Evolutionary conservation across 1,140 invertebrate genomes (phyloP), one percentile per base, ranked within the genome.

Genomic region (Drosophila arawakana): DNA sequence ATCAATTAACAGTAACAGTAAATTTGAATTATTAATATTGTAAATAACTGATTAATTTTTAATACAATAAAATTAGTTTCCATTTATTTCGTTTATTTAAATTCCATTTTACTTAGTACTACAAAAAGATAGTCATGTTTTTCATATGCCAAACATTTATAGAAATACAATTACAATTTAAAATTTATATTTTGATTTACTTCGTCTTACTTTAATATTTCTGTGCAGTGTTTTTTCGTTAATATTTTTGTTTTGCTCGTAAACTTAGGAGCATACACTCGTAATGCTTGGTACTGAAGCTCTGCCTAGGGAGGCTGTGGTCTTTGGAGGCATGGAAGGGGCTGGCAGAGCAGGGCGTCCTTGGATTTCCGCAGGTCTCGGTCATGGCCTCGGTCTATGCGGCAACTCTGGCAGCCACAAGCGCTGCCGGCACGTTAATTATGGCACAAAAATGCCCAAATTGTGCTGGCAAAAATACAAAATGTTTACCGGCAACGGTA

Each of bases 371-470:
- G 25, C 55, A 8, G 55, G 57, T 41, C 47, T 39, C 47, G 21
- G 35, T 8, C 46, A 10, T n/a, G 30, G 46, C 9, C 46, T 49
- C 54, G 43, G 65, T 25, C 10, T 21, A 21, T 37, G 50, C 35
- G 47, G 47, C 52, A 34, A 50, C 60, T 39, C 44, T 43, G 59
- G 80, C 78, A 41, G 57, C 70, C 49, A 11, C 62, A 39, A 60
- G 73, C 67, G 35, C 63, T 76, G 78, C 65, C 44, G 65, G 75
- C 69, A 75, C 65, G 74, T 81, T 89, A 76, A 83, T 83, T 88
- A 76, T 80, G 80, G 37, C 58, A 65, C 54, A 58, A 69, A 89
- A 83, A 76, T 81, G 74, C 61, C 62, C 78, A 85, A 85, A 84
- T 80, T 85, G 81, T 80, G 67, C 60, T 70, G 65, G 74, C 72